phyloP scores from a whole-genome alignment of 2,888 invertebrate species.

The Eupelmus urozonus region DNA sequence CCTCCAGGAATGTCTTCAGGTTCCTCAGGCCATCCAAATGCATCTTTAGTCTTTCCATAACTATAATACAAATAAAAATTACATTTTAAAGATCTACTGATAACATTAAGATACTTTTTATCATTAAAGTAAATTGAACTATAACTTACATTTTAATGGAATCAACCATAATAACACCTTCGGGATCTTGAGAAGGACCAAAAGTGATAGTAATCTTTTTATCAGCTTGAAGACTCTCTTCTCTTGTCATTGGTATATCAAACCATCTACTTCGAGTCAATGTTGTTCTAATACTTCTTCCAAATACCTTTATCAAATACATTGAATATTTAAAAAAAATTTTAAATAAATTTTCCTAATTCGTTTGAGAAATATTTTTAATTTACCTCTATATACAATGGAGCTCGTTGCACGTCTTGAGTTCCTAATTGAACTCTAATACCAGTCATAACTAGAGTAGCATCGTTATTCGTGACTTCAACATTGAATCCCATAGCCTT shows the following conservation, averaged over 20 bases:
- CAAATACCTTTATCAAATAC: constrained; percentile 80
- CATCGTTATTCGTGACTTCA: constrained; percentile 92
- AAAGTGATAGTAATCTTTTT: constrained; percentile 91
- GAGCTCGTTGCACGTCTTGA: constrained; percentile 88
- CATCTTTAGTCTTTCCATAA: constrained; percentile 96
- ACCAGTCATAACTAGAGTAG: constrained; percentile 93
- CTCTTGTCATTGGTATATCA: constrained; percentile 95
- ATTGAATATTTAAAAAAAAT: constrained; percentile 14
- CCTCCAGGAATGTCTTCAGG: constrained; percentile 85
- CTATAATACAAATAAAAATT: constrained; percentile 72
- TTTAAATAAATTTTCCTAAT: neutral
- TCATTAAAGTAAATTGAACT: too few relatives aligned
- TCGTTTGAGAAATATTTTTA: neutral
- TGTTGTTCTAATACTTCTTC: constrained; percentile 83
- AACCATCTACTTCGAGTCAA: constrained; percentile 93
- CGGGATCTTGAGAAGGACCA: constrained; percentile 91
- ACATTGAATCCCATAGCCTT: constrained; percentile 93
- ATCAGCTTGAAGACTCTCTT: constrained; percentile 94
- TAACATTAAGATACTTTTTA: neutral
- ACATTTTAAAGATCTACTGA: neutral
- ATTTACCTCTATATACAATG: constrained; percentile 85
- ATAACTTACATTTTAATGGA: constrained; percentile 87
- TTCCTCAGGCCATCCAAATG: constrained; percentile 98
- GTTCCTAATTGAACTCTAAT: constrained; percentile 91
- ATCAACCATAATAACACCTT: constrained; percentile 94